Conservation (phyloP, 2,888 invertebrate species). For the Drosophila maculinotata region DNA sequence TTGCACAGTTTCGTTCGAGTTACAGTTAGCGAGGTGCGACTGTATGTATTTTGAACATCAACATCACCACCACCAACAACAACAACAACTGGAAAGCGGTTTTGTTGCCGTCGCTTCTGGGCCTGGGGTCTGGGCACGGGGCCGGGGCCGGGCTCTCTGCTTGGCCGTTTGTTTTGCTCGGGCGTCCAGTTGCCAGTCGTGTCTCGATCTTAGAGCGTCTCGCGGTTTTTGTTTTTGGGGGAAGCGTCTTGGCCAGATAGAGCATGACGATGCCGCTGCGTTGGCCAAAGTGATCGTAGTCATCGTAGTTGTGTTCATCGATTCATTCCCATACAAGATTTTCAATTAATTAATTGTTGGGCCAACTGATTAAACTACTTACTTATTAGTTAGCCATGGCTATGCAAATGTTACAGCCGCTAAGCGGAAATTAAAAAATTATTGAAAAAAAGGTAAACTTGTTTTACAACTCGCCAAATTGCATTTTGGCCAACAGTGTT, state of each 20-base stretch:
- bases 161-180: conserved; percentile 39
- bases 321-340: conserved; percentile 6
- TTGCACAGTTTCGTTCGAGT: too few relatives aligned
- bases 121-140: too few relatives aligned
- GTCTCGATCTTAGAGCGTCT: conserved; percentile 20
- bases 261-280: conserved; percentile 27
- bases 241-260: conserved; percentile 1
- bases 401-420: conserved; percentile 68
- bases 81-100: conserved; percentile 18
- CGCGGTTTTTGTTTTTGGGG: background rate
- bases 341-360: conserved; percentile 22
- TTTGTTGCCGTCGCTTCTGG: conserved; percentile 4
- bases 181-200: conserved; percentile 30
- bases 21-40: too few relatives aligned
- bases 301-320: background rate
- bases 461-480: conserved; percentile 63
- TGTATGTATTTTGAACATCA: background rate
- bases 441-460: conserved; percentile 70
- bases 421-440: conserved; percentile 53
- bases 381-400: conserved; percentile 32
- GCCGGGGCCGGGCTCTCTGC: conserved; percentile 3
- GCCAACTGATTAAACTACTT: conserved; percentile 8
- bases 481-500: conserved; percentile 48
- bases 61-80: too few relatives aligned
- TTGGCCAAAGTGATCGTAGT: conserved; percentile 22